Evolutionary conservation across 2,113 vertebrate genomes (phyloP).

Genomic region (Lepidothrix coronata): DNA sequence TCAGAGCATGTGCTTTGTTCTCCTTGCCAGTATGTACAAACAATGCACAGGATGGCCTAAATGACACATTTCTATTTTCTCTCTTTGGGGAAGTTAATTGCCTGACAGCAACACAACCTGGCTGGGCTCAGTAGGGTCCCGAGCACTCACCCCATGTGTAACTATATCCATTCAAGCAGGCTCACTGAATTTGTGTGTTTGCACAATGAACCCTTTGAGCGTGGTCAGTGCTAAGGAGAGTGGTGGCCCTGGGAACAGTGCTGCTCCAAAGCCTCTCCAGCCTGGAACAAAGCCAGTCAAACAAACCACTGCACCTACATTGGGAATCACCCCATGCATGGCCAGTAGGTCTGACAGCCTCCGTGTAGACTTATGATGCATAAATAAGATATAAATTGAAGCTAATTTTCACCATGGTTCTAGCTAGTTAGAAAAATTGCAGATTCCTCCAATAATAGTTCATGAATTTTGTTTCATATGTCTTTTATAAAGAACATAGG

Average conservation of each 20-base stretch:
- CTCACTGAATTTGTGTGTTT: neutral
- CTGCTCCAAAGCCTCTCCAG: neutral
- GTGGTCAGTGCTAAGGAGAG: neutral
- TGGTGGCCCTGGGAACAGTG: neutral
- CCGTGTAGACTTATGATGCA: neutral
- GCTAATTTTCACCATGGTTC: neutral
- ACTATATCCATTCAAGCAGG: neutral
- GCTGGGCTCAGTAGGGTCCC: neutral
- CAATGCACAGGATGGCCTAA: neutral
- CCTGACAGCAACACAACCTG: neutral
- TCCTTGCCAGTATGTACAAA: neutral
- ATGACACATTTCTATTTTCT: neutral
- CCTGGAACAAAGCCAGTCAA: neutral
- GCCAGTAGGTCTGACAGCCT: neutral
- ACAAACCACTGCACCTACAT: neutral
- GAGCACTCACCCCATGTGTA: neutral
- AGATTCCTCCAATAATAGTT: neutral
- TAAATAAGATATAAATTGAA: neutral
- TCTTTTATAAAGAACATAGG: neutral
- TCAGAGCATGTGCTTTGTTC: conserved; percentile 12
- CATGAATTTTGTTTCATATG: neutral
- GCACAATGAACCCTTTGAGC: neutral
- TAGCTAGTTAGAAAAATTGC: neutral
- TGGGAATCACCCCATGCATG: neutral
- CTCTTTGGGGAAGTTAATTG: neutral